Evolutionary conservation across 2,797 vertebrate species (phyloP).

Genomic region (Meda fulgida): DNA sequence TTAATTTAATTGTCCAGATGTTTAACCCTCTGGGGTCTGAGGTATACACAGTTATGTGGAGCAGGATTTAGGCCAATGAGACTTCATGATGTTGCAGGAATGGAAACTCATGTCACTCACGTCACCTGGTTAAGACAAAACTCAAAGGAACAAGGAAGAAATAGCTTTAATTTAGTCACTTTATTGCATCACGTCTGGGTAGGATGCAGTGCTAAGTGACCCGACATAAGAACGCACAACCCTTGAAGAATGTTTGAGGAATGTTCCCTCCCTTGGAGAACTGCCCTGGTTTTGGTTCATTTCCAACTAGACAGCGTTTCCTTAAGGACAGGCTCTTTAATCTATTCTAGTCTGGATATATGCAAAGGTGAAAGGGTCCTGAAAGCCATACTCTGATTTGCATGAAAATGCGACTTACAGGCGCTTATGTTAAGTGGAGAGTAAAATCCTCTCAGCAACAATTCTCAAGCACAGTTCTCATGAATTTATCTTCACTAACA

Average conservation of each 20-base stretch:
- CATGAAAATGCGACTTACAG: constrained; percentile 13
- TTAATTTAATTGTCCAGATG: background rate
- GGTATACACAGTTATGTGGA: background rate
- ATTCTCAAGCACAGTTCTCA: background rate
- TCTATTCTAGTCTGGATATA: background rate
- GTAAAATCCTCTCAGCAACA: background rate
- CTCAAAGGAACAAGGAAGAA: background rate
- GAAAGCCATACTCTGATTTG: constrained; percentile 16
- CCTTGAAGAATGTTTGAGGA: constrained; percentile 8
- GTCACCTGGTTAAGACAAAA: no score
- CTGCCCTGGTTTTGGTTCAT: background rate
- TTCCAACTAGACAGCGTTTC: background rate
- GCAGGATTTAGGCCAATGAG: background rate
- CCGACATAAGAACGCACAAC: background rate
- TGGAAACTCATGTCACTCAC: background rate
- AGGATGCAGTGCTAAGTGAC: background rate
- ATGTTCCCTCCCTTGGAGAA: background rate
- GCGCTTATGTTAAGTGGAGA: background rate
- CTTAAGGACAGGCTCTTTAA: background rate
- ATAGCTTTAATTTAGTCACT: background rate
- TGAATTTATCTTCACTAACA: background rate
- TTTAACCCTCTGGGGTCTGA: background rate
- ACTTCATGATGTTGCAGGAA: background rate
- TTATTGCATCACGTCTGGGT: background rate
- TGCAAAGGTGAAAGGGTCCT: constrained; percentile 20